These are phyloP conservation scores for Penelope pileata DNA, from an alignment of 2,113 vertebrate genomes.

Conservation along the genomic window DNA sequence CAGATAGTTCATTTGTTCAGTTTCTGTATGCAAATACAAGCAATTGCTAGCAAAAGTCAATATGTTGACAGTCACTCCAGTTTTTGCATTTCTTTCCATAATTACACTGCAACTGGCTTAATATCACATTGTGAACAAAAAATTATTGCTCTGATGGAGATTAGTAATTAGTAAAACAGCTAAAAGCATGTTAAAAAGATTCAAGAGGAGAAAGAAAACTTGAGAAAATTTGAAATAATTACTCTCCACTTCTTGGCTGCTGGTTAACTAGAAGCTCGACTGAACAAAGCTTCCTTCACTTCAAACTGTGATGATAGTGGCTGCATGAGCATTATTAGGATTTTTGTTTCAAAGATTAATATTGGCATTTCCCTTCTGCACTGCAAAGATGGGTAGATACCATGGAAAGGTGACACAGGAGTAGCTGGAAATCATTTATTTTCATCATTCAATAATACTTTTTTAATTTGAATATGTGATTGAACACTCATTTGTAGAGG, in stretches of 20 bases:
- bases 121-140: neutral
- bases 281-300: neutral
- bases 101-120: neutral
- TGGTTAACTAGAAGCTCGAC: neutral
- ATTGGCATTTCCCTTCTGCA: neutral
- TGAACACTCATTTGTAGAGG: neutral
- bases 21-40: neutral
- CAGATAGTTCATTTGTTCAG: neutral
- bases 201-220: neutral
- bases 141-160: rapidly evolving
- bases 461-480: rapidly evolving
- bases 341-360: neutral
- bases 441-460: rapidly evolving
- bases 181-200: neutral
- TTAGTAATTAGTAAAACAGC: neutral
- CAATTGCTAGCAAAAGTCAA: neutral
- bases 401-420: neutral
- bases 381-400: rapidly evolving
- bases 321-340: neutral
- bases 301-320: neutral
- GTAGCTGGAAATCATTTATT: neutral
- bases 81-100: neutral
- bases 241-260: neutral
- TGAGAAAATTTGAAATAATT: neutral
- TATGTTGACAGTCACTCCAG: neutral